Evolutionary conservation across 2,797 vertebrate species (phyloP).

Genomic region (Benthosema pterotum): DNA sequence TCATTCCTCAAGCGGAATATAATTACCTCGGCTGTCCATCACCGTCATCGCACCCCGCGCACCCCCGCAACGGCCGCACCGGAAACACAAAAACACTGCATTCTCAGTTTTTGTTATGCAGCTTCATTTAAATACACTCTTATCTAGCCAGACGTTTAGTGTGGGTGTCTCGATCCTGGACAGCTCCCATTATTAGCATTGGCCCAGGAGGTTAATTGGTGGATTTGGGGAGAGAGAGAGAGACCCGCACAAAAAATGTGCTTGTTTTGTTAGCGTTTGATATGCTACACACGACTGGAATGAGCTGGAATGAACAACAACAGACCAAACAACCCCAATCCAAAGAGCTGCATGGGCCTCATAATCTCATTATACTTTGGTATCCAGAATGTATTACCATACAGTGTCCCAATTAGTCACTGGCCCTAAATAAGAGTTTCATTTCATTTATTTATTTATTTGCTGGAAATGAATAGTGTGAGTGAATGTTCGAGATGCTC

Average conservation of each 20-base stretch:
- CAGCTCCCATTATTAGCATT: constrained; percentile 34
- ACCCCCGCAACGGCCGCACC: no score
- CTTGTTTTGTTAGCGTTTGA: constrained; percentile 29
- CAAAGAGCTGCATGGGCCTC: constrained; percentile 19
- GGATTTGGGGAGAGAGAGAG: no score
- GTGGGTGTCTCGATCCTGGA: constrained; percentile 31
- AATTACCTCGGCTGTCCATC: constrained; percentile 62
- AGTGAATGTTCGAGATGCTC: constrained; percentile 15
- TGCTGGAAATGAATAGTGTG: constrained; percentile 27
- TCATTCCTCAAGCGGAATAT: constrained; percentile 51
- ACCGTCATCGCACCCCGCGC: constrained; percentile 34
- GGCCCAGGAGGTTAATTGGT: constrained; percentile 24
- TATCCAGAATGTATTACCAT: constrained; percentile 30
- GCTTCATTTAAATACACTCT: constrained; percentile 44
- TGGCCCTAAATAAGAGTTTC: constrained; percentile 32
- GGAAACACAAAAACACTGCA: constrained; percentile 27
- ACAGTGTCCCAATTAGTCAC: constrained; percentile 29
- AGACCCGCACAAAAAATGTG: constrained; percentile 2
- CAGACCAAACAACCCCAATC: constrained; percentile 1
- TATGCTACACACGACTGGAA: constrained; percentile 5
- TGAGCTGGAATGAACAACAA: constrained; percentile 34
- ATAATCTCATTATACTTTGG: constrained; percentile 51
- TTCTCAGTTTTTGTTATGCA: constrained; percentile 25
- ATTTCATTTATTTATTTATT: no score
- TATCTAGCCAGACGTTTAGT: constrained; percentile 23